Conservation (phyloP, 2,797 vertebrate genomes). For the Fratercula arctica region DNA sequence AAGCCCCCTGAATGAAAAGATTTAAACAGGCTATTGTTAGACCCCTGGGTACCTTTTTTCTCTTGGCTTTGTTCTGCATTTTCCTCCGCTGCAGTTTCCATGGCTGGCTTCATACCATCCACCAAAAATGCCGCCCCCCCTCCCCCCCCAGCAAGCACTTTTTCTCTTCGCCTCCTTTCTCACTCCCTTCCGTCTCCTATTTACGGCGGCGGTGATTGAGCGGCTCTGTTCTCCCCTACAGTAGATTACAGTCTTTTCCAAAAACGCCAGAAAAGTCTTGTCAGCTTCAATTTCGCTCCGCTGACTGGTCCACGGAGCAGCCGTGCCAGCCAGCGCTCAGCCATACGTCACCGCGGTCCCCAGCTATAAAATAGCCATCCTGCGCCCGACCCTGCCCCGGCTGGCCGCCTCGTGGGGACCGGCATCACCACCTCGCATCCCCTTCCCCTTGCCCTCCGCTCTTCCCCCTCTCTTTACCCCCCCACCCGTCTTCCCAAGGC, state of each 20-base stretch:
- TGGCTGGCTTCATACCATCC: slow-evolving; percentile 90
- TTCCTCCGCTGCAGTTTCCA: slow-evolving; percentile 93
- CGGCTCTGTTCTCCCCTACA: slow-evolving; percentile 75
- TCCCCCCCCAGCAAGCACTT: slow-evolving; percentile 77
- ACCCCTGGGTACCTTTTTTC: slow-evolving; percentile 88
- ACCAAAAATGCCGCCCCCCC: slow-evolving; percentile 88
- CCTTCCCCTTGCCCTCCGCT: slow-evolving; percentile 24
- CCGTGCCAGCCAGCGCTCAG: slow-evolving; percentile 75
- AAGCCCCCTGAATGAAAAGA: slow-evolving; percentile 78
- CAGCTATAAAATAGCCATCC: slow-evolving; percentile 74
- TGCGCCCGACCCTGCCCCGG: slow-evolving; percentile 23
- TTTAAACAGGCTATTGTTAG: slow-evolving; percentile 83
- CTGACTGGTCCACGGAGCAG: slow-evolving; percentile 77
- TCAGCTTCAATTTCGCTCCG: slow-evolving; percentile 78
- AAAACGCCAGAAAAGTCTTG: slow-evolving; percentile 76
- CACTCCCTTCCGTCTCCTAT: slow-evolving; percentile 78
- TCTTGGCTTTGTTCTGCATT: slow-evolving; percentile 89
- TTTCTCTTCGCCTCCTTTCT: slow-evolving; percentile 78
- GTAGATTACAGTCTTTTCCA: slow-evolving; percentile 77
- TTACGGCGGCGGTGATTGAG: slow-evolving; percentile 76
- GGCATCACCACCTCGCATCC: not conserved
- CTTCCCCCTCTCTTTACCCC: not conserved
- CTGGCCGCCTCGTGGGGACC: not conserved
- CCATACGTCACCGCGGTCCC: slow-evolving; percentile 76
- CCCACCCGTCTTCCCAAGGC: slow-evolving; percentile 18